Evolutionary conservation across 1,140 invertebrate genomes (phyloP).

Genomic region (Micrasema minimum): DNA sequence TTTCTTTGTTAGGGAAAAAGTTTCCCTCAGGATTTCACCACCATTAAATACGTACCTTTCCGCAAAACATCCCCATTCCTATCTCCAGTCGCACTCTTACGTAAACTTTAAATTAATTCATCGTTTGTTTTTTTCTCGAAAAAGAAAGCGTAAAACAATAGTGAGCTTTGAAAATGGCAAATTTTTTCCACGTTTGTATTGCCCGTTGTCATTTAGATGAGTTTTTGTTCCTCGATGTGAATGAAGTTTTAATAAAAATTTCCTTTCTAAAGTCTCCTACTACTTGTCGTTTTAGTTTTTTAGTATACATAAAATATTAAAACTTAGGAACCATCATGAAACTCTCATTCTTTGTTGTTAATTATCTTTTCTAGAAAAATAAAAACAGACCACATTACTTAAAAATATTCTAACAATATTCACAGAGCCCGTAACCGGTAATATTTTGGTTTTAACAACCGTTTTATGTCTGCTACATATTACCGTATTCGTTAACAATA

Average conservation of each 20-base stretch:
- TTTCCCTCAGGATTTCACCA: slow-evolving; percentile 18
- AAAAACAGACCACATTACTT: too few species aligned
- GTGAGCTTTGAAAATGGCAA: neutral
- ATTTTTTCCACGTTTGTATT: neutral
- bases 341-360: too few species aligned
- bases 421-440: too few species aligned
- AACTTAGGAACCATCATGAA: too few species aligned
- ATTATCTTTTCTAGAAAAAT: too few species aligned
- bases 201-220: slow-evolving; percentile 5
- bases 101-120: slow-evolving; percentile 37
- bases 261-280: neutral
- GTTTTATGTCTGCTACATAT: too few species aligned
- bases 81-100: slow-evolving; percentile 9
- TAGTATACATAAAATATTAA: too few species aligned
- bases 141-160: slow-evolving; percentile 21
- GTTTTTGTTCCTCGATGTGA: slow-evolving; percentile 2
- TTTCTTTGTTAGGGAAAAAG: slow-evolving; percentile 16
- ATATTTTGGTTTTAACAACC: too few species aligned
- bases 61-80: slow-evolving; percentile 23
- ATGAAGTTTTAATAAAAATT: neutral
- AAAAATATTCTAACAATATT: too few species aligned
- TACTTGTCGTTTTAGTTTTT: neutral
- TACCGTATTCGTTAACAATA: too few species aligned
- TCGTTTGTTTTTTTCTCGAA: slow-evolving; percentile 15
- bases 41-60: slow-evolving; percentile 36